A percentile compares a stretch with the other conserved stretches of the same genome.
Conservation (phyloP, 2,888 invertebrate genomes). For the Drosophila anomalipes region DNA sequence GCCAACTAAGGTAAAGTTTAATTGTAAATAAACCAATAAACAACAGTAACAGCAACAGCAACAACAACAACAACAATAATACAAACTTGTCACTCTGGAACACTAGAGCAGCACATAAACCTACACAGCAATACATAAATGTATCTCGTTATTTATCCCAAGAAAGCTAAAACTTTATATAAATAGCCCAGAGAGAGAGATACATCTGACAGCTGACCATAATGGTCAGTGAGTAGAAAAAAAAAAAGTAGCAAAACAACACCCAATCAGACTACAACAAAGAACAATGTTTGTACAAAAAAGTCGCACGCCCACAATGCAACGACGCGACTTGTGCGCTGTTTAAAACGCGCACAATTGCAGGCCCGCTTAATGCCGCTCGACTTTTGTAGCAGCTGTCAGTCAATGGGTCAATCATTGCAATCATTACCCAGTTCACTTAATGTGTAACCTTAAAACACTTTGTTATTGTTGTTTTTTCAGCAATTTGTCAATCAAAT, state of each 20-base stretch:
- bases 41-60: constrained; percentile 32
- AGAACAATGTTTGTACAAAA: constrained; percentile 41
- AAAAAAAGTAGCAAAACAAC: constrained; percentile 24
- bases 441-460: constrained; percentile 59
- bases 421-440: constrained; percentile 23
- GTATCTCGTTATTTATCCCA: constrained; percentile 19
- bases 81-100: constrained; percentile 33
- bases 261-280: constrained; percentile 39
- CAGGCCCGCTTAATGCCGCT: constrained; percentile 13
- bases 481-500: constrained; percentile 73
- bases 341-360: constrained; percentile 45
- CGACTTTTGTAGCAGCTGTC: constrained; percentile 46
- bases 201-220: constrained; percentile 58
- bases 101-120: constrained; percentile 44
- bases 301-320: constrained; percentile 47
- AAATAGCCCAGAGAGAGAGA: constrained; percentile 20
- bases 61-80: constrained; percentile 23
- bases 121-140: constrained; percentile 47
- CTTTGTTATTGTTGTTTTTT: constrained; percentile 34
- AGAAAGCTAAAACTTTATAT: constrained; percentile 24
- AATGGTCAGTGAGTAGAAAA: constrained; percentile 52
- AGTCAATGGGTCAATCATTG: constrained; percentile 65
- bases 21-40: constrained; percentile 62
- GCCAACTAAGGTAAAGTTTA: constrained; percentile 72
- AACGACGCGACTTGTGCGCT: constrained; percentile 41